A percentile compares a stretch with the other conserved stretches of the same genome.
Conservation (phyloP, 2,797 vertebrate genomes). For the Rousettus madagascariensis region DNA sequence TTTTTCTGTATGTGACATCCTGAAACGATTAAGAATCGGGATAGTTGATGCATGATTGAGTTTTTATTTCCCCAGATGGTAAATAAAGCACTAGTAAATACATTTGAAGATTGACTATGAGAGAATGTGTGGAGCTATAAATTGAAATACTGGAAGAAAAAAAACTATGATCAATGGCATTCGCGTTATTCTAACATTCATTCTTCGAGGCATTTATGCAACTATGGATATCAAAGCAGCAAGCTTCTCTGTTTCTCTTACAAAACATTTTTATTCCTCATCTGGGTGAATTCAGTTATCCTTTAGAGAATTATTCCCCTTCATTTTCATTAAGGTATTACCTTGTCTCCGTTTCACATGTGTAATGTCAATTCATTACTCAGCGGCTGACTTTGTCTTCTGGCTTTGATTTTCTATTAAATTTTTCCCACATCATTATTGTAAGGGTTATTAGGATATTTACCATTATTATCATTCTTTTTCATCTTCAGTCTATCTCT, state of each 20-base stretch:
- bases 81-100: background rate
- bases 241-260: background rate
- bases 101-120: background rate
- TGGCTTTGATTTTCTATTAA: background rate
- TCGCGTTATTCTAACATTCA: background rate
- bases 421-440: background rate
- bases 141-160: background rate
- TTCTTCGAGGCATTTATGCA: background rate
- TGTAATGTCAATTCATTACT: background rate
- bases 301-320: background rate
- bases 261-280: background rate
- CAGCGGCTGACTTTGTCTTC: background rate
- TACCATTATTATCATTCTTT: background rate
- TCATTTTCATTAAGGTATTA: background rate
- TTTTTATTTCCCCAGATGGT: background rate
- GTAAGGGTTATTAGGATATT: background rate
- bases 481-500: conserved; percentile 26
- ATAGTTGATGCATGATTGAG: background rate
- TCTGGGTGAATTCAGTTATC: background rate
- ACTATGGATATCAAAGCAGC: background rate
- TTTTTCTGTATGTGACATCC: background rate
- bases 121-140: background rate
- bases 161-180: background rate
- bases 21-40: background rate
- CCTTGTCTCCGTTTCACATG: background rate